Evolutionary conservation across 2,113 vertebrate species (phyloP).

Genomic region (Equus przewalskii): DNA sequence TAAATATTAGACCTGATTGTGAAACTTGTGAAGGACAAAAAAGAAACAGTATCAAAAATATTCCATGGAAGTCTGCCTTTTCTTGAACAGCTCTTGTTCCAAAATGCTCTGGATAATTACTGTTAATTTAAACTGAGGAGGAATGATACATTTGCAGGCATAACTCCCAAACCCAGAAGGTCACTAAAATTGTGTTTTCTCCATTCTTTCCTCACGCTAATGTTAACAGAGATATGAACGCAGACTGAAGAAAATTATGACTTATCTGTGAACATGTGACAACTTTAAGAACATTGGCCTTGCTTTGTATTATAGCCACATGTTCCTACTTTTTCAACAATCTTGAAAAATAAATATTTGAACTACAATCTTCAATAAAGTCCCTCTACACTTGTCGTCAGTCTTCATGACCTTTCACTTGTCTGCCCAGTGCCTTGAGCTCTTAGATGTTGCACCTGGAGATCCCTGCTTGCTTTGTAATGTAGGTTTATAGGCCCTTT

Average conservation of each 20-base stretch:
- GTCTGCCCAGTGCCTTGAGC: slow-evolving; percentile 67
- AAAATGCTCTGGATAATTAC: slow-evolving; percentile 37
- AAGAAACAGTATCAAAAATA: not conserved
- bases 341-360: slow-evolving; percentile 82
- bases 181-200: slow-evolving; percentile 19
- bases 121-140: not conserved
- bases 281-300: slow-evolving; percentile 59
- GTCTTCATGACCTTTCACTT: slow-evolving; percentile 76
- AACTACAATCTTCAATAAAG: slow-evolving; percentile 77
- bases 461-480: slow-evolving; percentile 83
- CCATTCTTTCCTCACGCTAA: not conserved
- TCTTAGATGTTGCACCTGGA: slow-evolving; percentile 85
- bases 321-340: slow-evolving; percentile 70
- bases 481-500: slow-evolving; percentile 82
- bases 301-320: slow-evolving; percentile 67
- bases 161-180: slow-evolving; percentile 36
- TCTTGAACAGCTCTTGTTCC: slow-evolving; percentile 28
- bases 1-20: not conserved
- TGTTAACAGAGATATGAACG: slow-evolving; percentile 45
- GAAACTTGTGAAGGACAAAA: slow-evolving; percentile 10
- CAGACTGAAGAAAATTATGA: slow-evolving; percentile 47
- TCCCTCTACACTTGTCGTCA: slow-evolving; percentile 73
- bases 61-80: slow-evolving; percentile 24
- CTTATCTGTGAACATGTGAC: slow-evolving; percentile 50
- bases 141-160: not conserved